These are phyloP conservation scores for Drosophila albomicans DNA, from an alignment of 1,140 invertebrate species.

Conservation along the genomic window DNA sequence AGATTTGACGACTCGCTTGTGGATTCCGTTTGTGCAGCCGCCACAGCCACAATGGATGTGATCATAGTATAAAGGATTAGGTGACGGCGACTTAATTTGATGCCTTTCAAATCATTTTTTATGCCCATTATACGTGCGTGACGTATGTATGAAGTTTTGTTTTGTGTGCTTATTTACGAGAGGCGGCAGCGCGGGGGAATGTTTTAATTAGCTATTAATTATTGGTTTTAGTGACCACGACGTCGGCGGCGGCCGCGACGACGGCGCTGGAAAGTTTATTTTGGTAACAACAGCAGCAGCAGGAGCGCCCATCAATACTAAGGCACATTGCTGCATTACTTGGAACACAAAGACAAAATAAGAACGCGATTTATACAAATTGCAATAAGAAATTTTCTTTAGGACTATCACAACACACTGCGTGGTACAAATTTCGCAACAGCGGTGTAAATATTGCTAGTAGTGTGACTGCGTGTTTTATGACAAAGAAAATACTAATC, in stretches of 20 bases:
- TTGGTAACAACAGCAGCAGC: slow-evolving; percentile 60
- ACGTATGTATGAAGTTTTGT: slow-evolving; percentile 36
- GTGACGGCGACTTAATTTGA: slow-evolving; percentile 52
- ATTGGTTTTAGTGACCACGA: slow-evolving; percentile 53
- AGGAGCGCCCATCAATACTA: slow-evolving; percentile 66
- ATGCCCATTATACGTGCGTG: slow-evolving; percentile 70
- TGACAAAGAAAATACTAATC: too few species aligned
- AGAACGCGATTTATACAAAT: slow-evolving; percentile 13
- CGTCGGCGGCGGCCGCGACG: slow-evolving; percentile 42
- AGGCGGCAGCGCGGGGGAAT: slow-evolving; percentile 3
- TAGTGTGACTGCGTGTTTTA: slow-evolving; percentile 25
- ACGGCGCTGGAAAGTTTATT: slow-evolving; percentile 46
- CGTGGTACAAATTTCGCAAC: slow-evolving; percentile 53
- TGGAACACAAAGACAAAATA: slow-evolving; percentile 13
- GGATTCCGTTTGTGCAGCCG: slow-evolving; percentile 20
- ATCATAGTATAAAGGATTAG: slow-evolving; percentile 69
- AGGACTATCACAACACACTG: slow-evolving; percentile 47
- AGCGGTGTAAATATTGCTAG: slow-evolving; percentile 23
- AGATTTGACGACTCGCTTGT: slow-evolving; percentile 41
- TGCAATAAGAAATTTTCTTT: slow-evolving; percentile 24
- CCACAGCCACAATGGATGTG: slow-evolving; percentile 68
- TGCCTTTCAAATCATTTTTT: slow-evolving; percentile 66
- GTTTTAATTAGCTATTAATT: slow-evolving; percentile 65
- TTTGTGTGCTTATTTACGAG: slow-evolving; percentile 1
- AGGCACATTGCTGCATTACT: slow-evolving; percentile 75